Evolutionary conservation across 2,888 invertebrate genomes (phyloP), one percentile per base, ranked within the genome.

Genomic region (Ochlodes sylvanus): DNA sequence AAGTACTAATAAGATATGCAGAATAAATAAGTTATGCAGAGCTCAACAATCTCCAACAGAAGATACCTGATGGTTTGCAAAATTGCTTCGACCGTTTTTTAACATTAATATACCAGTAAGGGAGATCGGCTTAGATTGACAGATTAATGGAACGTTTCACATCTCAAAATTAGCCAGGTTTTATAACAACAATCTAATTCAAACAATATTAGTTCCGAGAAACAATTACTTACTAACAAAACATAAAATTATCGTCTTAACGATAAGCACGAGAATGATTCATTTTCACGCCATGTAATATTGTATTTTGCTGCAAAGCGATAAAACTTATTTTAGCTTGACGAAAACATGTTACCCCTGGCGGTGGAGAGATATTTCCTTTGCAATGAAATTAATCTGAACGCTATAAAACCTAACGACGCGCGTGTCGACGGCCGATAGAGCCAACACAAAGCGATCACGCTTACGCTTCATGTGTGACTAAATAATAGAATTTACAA

Each of bases 311-410:
- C 15, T 15, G 2, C 42, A 17, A 54, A 10, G 17, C 3, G 0
- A 60, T 66, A 66, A 9, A 32, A 42, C 54, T 34, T 32, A 66
- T 17, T 60, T 66, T 60, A 6, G 27, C n/a, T 41, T 50, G 32
- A 21, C 17, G n/a, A n/a, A 17, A 32, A 4, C 21, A 19, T 21
- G 52, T 54, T 60, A 27, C 47, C 17, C 42, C 47, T 17, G 21
- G 38, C 17, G 12, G 14, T 12, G 60, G 17, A 66, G 38, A 56
- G 56, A 32, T 66, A 66, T 66, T 60, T 60, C 54, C 44, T 66
- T 66, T 66, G 60, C 66, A 66, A 60, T 67, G 55, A 61, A 67
- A 67, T 67, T 67, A 67, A 67, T 67, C 54, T 60, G 60, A 61
- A 44, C 54, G 42, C 34, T 54, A 67, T 67, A 67, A 67, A 67